Base-by-base conservation (phyloP, 1,140 invertebrate genomes). In the Trichoplusia ni region DNA sequence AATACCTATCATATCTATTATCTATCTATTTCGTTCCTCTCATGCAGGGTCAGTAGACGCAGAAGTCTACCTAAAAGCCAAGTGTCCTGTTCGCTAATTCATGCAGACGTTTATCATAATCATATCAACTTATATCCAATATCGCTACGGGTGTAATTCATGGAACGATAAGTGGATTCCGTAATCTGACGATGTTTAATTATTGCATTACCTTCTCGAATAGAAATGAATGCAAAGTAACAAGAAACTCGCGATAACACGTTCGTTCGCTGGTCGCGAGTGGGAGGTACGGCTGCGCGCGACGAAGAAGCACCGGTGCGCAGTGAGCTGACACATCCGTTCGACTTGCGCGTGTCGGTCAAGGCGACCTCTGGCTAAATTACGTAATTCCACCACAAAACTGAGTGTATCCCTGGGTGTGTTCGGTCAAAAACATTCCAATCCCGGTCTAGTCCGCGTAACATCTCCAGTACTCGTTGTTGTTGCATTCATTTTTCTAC, bases 331-430 rank as follows among this genome's bases (percentile, higher is more conserved):
- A 82, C 75, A 84, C 82, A 84, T 82, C 80, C 79, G 81, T 75
- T 77, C 75, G 87, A 84, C 86, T 84, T 90, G 87, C 86, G 87
- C 86, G 81, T 73, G 64, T 69, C 82, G 79, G 79, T 77, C 81
- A 80, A 80, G 81, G 84, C 84, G 87, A 89, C 86, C 82, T 90
- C 84, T 90, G 71, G 66, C 67, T 65, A 86, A 84, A 88, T 90
- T 90, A 90, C 88, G 85, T 90, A 90, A 90, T 86, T 86, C 81
- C 74, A 82, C 68, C 73, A 67, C 38, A 83, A 84, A 86, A 79
- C 74, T 75, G 63, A 83, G 83, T 77, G 69, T 61, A 75, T 64
- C 79, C 75, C 79, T 77, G 87, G 87, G 87, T 90, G 87, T 90
- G 87, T 87, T 87, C 79, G 67, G 71, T 35, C 51, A 38, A 77